Evolutionary conservation across 2,888 invertebrate species (phyloP), one percentile per base, ranked within the genome.

Genomic region (Reticulitermes lucifugus): DNA sequence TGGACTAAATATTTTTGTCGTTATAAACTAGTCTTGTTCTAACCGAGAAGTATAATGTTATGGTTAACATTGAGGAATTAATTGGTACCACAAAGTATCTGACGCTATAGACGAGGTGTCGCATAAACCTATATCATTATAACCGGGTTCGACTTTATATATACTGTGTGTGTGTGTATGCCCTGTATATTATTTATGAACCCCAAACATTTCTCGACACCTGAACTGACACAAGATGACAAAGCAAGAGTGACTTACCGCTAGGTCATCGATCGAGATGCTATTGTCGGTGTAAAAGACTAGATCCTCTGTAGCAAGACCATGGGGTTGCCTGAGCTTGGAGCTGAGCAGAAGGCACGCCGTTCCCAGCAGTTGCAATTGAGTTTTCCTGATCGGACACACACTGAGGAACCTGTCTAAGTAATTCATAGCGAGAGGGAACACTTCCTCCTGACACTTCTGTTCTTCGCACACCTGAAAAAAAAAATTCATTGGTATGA

Each of bases 251-350:
- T 4, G 12, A 95, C 97, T 96, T 93, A 98, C 98, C 93, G 96
- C 95, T 88, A 99, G 93, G 89, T 98, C 96, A 86, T 95, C 93
- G 89, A 96, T 93, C 86, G 95, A 95, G 92, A 98, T 96, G 92
- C 98, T 98, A 92, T 97, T 96, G 90, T 98, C 98, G 85, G 98
- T 98, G 92, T 98, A 98, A 92, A 95, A 96, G 89, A 98, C 96
- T 89, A 99, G 94, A 86, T 95, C 93, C 88, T 96, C 95, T 1
- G 96, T 95, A 35, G 95, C 93, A 86, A 96, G 91, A 25, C 98
- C 97, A 87, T 94, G 93, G 12, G 98, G 95, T 91, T 98, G 98
- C 88, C 98, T 94, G 87, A 99, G 92, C 92, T 99, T 99, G 85
- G 98, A 98, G 59, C 98, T 97, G 88, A 99, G 92, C 89, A 99